Base-by-base conservation (phyloP, 2,888 invertebrate genomes). In the Sylvicola cinctus region DNA sequence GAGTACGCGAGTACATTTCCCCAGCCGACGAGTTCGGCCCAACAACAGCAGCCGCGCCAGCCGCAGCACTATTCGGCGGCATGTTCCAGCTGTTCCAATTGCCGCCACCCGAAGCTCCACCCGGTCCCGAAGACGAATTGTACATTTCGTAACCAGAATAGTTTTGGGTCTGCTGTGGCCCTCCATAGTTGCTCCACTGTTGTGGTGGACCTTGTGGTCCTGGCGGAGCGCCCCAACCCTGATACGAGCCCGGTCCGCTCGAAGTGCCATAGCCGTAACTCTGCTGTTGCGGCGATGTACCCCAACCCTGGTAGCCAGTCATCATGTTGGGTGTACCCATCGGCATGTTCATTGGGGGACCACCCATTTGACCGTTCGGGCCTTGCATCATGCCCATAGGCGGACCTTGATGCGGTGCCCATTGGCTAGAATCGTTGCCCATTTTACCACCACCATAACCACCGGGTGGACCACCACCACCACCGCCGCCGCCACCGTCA, bases 241-340 rank as follows among this genome's bases (percentile, higher is more conserved):
- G 80, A 58, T 75, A 75, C 44, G 73, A 74, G 41, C 73, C 74
- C 23, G 74, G 74, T 38, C 61, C 68, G 39, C 75, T 76, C 35
- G 78, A 78, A 40, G 77, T 76, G 33, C 77, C 77, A 55, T 79
- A 79, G 29, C 72, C 69, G 53, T 77, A 77, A 46, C 73, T 74
- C 46, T 76, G 75, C 15, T 43, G 43, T 36, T 77, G 79, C 3
- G 79, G 77, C 7, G 75, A 78, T 7, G 80, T 77, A 42, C 80
- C 81, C 81, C 81, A 81, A 40, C 80, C 78, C 27, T 55, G 63
- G 52, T 51, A 70, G 52, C 74, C 69, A 25, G 25, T 7, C 74
- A 81, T 80, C 69, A 81, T 80, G 51, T 78, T 80, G 10, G 79
- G 80, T 10, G 72, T 73, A 3, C 78, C 80, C 78, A 81, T 80